Evolutionary conservation across 2,113 vertebrate genomes (phyloP).

Genomic region (Helogale parvula): DNA sequence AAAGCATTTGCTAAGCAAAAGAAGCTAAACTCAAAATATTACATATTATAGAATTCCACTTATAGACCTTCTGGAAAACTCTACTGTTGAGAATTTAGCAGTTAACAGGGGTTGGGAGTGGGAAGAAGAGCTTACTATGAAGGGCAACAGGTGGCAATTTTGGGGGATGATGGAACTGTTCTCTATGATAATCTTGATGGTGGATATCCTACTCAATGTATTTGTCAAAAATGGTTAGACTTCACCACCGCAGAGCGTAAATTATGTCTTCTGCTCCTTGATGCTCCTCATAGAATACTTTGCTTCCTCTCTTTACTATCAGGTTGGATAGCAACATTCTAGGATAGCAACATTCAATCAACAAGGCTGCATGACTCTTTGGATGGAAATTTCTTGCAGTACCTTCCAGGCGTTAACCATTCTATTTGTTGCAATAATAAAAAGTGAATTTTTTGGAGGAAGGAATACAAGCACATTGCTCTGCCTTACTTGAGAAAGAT

Average conservation of each 20-base stretch:
- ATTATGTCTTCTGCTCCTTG: not conserved
- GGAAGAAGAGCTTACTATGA: not conserved
- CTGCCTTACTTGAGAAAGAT: not conserved
- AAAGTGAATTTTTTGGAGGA: not conserved
- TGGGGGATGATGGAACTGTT: not conserved
- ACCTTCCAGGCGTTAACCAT: not conserved
- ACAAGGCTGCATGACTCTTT: not conserved
- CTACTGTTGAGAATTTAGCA: not conserved
- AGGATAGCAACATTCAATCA: not conserved
- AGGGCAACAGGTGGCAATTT: not conserved
- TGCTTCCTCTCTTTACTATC: not conserved
- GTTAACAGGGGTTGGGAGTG: not conserved
- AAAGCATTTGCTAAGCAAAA: not conserved
- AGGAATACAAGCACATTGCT: not conserved
- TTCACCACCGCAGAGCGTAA: not conserved
- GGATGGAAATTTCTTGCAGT: not conserved
- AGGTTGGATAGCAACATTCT: not conserved
- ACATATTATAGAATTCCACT: not conserved
- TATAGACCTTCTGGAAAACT: not conserved
- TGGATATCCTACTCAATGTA: not conserved
- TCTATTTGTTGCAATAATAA: not conserved
- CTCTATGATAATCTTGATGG: not conserved
- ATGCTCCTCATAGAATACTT: not conserved
- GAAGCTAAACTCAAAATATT: not conserved
- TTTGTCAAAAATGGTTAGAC: not conserved